Conservation (phyloP, 2,888 invertebrate genomes). For the Rhagium mordax region DNA sequence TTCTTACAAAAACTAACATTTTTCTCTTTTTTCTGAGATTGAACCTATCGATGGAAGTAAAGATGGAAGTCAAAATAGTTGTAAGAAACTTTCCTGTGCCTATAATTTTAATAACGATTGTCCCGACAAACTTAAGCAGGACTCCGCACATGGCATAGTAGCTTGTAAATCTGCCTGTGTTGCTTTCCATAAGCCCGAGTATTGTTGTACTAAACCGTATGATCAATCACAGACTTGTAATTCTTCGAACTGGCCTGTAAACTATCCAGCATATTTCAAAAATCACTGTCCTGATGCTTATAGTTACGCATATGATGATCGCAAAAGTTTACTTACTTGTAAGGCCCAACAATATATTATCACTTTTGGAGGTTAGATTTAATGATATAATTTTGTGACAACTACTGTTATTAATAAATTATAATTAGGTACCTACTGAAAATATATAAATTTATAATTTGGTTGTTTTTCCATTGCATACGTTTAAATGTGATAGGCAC, state of each 20-base stretch:
- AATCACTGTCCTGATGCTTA: conserved; percentile 71
- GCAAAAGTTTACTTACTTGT: conserved; percentile 71
- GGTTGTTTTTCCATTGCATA: too few relatives aligned
- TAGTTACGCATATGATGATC: conserved; percentile 73
- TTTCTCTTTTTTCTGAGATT: conserved; percentile 56
- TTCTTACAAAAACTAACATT: too few relatives aligned
- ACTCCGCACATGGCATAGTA: conserved; percentile 59
- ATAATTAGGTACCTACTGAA: too few relatives aligned
- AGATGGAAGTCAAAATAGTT: conserved; percentile 63
- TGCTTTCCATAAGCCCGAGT: conserved; percentile 69
- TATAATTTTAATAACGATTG: conserved; percentile 65
- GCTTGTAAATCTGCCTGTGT: conserved; percentile 72
- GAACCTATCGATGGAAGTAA: conserved; percentile 59
- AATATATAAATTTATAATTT: too few relatives aligned
- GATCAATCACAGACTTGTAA: conserved; percentile 68
- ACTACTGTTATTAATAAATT: too few relatives aligned
- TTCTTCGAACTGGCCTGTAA: conserved; percentile 61
- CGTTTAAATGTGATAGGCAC: too few relatives aligned
- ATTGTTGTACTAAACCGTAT: conserved; percentile 70
- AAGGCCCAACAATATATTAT: conserved; percentile 59
- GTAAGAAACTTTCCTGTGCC: conserved; percentile 64
- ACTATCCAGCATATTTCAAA: conserved; percentile 70
- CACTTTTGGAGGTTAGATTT: too few relatives aligned
- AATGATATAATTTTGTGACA: too few relatives aligned
- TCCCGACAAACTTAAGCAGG: conserved; percentile 62